Percentiles rank a stretch among this genome's conserved stretches.
These are phyloP conservation scores for Acanthornis magna DNA, from an alignment of 2,797 vertebrate species.

Conservation along the genomic window DNA sequence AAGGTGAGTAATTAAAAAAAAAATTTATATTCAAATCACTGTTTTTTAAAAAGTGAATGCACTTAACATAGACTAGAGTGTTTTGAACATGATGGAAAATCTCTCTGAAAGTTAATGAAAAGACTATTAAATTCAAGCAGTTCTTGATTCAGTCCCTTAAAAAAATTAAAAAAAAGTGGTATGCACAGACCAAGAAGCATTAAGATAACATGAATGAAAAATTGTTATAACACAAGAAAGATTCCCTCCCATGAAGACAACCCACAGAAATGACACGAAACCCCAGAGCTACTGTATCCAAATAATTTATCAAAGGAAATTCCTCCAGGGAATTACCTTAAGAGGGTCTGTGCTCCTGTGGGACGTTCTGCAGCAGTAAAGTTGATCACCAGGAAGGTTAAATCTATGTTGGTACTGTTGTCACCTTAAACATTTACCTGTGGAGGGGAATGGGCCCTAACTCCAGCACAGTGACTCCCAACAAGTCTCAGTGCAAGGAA, in stretches of 20 bases:
- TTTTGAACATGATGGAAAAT: background rate
- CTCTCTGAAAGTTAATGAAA: background rate
- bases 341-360: background rate
- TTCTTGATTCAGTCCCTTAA: background rate
- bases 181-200: background rate
- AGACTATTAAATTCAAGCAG: background rate
- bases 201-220: background rate
- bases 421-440: background rate
- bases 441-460: background rate
- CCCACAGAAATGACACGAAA: background rate
- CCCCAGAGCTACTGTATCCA: background rate
- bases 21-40: background rate
- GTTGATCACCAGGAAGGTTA: background rate
- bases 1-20: background rate
- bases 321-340: rapidly evolving
- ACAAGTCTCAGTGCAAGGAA: background rate
- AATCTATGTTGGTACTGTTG: background rate
- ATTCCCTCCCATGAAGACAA: background rate
- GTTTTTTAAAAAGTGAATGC: background rate
- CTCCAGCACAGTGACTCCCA: background rate
- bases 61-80: background rate
- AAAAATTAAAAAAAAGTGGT: background rate
- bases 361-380: background rate
- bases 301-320: background rate
- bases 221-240: background rate